These are phyloP conservation scores for Acanthopagrus latus DNA, from an alignment of 2,797 vertebrate genomes.

Conservation along the genomic window DNA sequence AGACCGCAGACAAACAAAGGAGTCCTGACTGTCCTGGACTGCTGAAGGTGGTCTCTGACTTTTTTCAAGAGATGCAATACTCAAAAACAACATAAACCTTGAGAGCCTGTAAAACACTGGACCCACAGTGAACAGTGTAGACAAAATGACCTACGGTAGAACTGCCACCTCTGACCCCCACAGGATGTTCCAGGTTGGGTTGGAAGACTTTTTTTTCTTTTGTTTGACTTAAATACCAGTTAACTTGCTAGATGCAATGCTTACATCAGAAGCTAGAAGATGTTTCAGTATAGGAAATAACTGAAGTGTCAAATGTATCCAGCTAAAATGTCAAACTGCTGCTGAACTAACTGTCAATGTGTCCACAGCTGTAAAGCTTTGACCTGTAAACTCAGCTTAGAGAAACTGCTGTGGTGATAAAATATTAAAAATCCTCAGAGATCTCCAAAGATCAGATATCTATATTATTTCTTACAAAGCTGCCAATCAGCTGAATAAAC, in stretches of 20 bases:
- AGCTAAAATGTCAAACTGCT: neutral
- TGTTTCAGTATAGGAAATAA: neutral
- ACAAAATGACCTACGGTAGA: neutral
- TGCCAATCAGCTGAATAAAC: neutral
- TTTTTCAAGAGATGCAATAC: neutral
- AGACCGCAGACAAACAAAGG: no score
- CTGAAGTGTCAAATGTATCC: no score
- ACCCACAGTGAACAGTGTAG: no score
- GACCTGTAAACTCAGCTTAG: neutral
- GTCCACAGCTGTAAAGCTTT: no score
- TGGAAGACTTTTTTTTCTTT: conserved; percentile 5
- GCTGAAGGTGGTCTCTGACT: no score
- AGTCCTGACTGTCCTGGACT: no score
- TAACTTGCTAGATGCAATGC: neutral
- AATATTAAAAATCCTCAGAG: neutral
- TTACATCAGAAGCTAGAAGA: neutral
- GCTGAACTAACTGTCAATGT: neutral
- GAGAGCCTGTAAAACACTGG: no score
- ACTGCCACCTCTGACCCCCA: neutral
- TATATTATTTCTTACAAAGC: neutral
- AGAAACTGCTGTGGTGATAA: neutral
- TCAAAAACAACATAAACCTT: neutral
- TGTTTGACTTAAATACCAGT: neutral
- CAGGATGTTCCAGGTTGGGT: neutral
- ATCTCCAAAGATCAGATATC: neutral